Evolutionary conservation across 1,140 invertebrate species (phyloP), one percentile per base, ranked within the genome.

Genomic region (Whitmania pigra): DNA sequence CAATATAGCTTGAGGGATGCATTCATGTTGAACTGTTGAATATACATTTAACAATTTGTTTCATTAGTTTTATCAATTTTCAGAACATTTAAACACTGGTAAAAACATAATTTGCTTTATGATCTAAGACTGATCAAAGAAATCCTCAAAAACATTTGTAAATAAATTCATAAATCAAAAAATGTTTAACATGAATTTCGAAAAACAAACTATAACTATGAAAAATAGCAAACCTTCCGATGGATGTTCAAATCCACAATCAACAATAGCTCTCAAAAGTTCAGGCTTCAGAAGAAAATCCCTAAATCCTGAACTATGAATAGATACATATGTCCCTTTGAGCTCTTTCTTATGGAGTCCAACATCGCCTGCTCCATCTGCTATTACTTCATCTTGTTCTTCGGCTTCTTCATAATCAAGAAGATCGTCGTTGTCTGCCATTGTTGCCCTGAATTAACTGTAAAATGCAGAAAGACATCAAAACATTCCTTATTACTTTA

Each of bases 221-320:
- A 11, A n/a, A 22, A 13, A 70, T 22, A 49, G 25, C n/a, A 25
- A 84, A 94, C 91, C 92, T 90, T 97, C 96, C 22, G 95, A 99
- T 71, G 96, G 96, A 90, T 99, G 96, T 82, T 99, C 96, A 84
- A 99, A 99, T 80, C 96, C 96, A 83, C 95, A 98, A 82, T 99
- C 96, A 69, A 97, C 93, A 80, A 99, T 99, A 40, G 96, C 93
- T 79, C 95, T 85, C 67, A 99, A 85, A 77, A 99, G 90, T 87
- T 99, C 95, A 20, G 95, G 95, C 84, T 98, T 98, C 20, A 99
- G 83, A 53, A 99, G 85, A 78, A 99, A 98, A 77, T 86, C 85
- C 75, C 85, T 80, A 77, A 86, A 86, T 4, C 85, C 85, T 70
- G 93, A 97, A 78, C 94, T 97, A 87, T 99, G 97, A 77, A 99